Conservation (phyloP, 2,888 invertebrate species). For the Temnothorax unifasciatus region DNA sequence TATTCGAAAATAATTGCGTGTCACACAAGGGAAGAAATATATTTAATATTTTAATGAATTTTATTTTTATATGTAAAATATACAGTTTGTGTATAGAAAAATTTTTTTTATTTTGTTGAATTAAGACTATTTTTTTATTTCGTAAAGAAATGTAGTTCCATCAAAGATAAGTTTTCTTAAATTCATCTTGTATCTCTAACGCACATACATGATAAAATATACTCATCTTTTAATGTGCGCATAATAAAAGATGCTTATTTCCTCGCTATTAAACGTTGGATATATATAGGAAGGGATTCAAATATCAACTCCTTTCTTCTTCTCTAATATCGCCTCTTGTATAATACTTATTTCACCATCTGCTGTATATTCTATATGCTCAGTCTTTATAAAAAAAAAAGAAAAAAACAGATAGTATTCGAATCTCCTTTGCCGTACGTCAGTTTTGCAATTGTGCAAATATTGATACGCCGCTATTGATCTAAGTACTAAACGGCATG, state of each 20-base stretch:
- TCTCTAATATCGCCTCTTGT: constrained; percentile 18
- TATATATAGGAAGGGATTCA: neutral
- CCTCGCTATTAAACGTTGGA: neutral
- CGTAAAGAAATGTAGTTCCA: neutral
- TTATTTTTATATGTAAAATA: neutral
- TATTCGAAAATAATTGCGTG: neutral
- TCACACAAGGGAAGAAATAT: neutral
- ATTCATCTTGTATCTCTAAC: neutral
- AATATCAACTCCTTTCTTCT: constrained; percentile 10
- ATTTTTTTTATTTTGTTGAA: neutral
- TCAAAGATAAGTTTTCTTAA: neutral
- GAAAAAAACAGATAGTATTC: constrained; percentile 16
- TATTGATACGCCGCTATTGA: constrained; percentile 44
- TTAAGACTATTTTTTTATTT: neutral
- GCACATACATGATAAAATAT: neutral
- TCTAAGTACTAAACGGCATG: constrained; percentile 56
- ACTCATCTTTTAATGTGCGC: neutral
- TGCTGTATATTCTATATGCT: constrained; percentile 13
- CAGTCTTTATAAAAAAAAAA: constrained; percentile 30
- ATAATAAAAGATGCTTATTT: neutral
- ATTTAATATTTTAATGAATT: neutral
- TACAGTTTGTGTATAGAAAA: neutral
- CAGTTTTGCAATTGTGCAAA: constrained; percentile 43
- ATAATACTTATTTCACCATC: constrained; percentile 11
- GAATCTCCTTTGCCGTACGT: constrained; percentile 17